Base-by-base conservation (phyloP, 2,888 invertebrate genomes). In the Steinernema scapterisci region DNA sequence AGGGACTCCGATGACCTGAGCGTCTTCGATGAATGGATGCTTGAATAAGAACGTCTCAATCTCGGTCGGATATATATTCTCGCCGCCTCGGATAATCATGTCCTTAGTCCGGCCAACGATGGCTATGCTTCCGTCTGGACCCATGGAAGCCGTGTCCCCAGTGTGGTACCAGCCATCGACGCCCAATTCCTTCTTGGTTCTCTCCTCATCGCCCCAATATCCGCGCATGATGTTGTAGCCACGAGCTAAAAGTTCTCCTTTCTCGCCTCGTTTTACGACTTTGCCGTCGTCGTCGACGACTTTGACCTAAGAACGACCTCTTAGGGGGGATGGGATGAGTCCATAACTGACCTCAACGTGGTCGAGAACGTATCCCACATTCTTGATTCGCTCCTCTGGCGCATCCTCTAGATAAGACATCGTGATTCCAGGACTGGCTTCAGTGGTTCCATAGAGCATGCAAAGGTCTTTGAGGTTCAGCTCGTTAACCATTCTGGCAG, bases 141-240 rank as follows among this genome's bases (percentile, higher is more conserved):
- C 31, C 48, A 72, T 72, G 21, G 43, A 19, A 5, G 72, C 72
- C 0, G 72, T 72, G 52, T 72, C 72, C 16, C 94, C 94, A n/a
- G 94, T 93, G 83, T 90, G 91, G 21, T 94, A 89, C 94, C 94
- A 95, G 27, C 92, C 90, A 75, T 92, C 92, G 13, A 89, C 82
- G 6, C 90, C 90, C 0, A 93, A 88, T 0, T 90, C 90, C 81
- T 92, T 91, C 19, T 87, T 90, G 0, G 94, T 94, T 87, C 92
- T 93, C 75, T 91, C 91, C 0, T 91, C 91, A 76, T 95, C 94
- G 5, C 90, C 90, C 92, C 92, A 94, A 88, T 95, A 95, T 21
- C 91, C 91, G 54, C 92, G 89, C 93, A 95, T 94, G 19, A 89
- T 48, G 25, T 48, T 25, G 27, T 93, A 94, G 0, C 93, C 93